A percentile compares a stretch with the other conserved stretches of the same genome.
Conservation (phyloP, 2,113 vertebrate species). For the Oplegnathus fasciatus region DNA sequence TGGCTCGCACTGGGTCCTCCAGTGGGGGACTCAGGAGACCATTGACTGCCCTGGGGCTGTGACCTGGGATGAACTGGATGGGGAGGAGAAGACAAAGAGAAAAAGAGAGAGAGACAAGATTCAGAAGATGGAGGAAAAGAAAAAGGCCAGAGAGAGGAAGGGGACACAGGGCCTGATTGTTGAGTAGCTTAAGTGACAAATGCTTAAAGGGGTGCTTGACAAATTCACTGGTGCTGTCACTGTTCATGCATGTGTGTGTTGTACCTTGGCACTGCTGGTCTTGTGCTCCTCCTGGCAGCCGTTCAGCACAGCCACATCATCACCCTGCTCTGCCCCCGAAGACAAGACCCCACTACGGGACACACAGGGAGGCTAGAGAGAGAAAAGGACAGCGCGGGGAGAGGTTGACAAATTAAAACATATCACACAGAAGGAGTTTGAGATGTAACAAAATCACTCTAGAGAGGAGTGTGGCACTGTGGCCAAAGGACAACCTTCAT, state of each 20-base stretch:
- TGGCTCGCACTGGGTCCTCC: constrained; percentile 88
- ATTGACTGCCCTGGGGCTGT: constrained; percentile 88
- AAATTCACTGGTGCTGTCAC: constrained; percentile 62
- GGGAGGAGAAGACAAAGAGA: constrained; percentile 18
- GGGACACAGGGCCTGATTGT: not conserved
- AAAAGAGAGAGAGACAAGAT: not conserved
- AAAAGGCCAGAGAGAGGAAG: not conserved
- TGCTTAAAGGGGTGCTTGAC: constrained; percentile 13
- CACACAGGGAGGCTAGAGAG: constrained; percentile 85
- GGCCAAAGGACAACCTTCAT: not conserved
- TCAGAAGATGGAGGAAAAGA: not conserved
- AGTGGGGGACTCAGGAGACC: constrained; percentile 91
- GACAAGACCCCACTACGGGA: constrained; percentile 85
- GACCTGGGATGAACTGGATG: constrained; percentile 76
- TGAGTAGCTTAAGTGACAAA: constrained; percentile 4
- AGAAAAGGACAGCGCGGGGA: constrained; percentile 5
- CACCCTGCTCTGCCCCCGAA: constrained; percentile 82
- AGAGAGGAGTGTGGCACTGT: not conserved
- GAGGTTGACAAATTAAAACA: constrained; percentile 15
- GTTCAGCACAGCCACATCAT: constrained; percentile 89
- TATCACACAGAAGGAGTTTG: not conserved
- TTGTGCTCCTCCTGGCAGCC: constrained; percentile 93
- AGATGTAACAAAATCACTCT: not conserved
- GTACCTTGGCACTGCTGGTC: constrained; percentile 88
- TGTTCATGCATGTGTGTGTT: not conserved